Base-by-base conservation (phyloP, 37 sponge, comb jelly and placozoan species). In the Crambe crambe region DNA sequence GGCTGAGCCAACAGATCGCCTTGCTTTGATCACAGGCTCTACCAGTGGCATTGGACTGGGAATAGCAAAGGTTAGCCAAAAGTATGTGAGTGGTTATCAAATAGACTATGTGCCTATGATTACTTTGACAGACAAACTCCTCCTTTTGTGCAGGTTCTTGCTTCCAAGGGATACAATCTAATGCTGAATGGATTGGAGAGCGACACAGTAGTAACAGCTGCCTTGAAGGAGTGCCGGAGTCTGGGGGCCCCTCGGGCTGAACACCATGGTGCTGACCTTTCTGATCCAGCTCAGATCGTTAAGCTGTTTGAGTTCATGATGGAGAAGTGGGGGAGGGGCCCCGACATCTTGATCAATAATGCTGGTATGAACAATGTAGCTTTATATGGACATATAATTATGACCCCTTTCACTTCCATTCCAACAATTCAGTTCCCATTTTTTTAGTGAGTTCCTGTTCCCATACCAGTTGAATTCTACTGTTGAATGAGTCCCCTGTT, bases 301-400 rank as follows among this genome's bases (percentile, higher is more conserved):
- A 42, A 59, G 1, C 73, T 88, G 72, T 77, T 89, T 68, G 29
- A 73, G 31, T 80, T 76, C 44, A 44, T 72, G 0, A 39, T 30
- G 20, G 81, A 74, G 17, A 89, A 76, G 61, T 92, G 42, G 64
- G 79, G 79, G 8, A 73, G 44, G 15, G 44, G 69, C 4, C 84
- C 86, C 20, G 93, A 93, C 42, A 77, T 93, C 2, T 58, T 93
- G 26, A 83, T 93, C 37, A 93, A 93, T 61, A 93, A 93, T 85
- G 93, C 92, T 57, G 92, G 92, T 87, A 77, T 22, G 22, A 21
- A 51, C 31, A 15, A 6, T 47, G n/a, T n/a, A n/a, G n/a, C n/a
- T n/a, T n/a, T n/a, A n/a, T n/a, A n/a, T n/a, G n/a, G n/a, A n/a
- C n/a, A n/a, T n/a, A n/a, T n/a, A n/a, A n/a, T n/a, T n/a, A n/a